Evolutionary conservation across 2,888 invertebrate genomes (phyloP).

Genomic region (Loripinus fragilis): DNA sequence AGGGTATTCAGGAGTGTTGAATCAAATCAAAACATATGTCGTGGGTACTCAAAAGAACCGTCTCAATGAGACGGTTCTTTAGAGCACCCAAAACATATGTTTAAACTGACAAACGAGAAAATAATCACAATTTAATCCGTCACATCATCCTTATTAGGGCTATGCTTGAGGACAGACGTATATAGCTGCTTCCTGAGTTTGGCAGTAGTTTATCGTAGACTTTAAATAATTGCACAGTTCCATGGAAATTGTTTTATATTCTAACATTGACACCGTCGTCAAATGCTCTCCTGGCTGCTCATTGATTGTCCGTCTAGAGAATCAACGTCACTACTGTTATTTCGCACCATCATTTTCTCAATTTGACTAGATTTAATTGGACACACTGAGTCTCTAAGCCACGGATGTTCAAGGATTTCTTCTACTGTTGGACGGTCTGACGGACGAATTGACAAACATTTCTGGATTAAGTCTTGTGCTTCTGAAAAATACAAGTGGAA

Average conservation of each 20-base stretch:
- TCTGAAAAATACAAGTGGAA: constrained; percentile 79
- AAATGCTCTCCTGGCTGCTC: constrained; percentile 76
- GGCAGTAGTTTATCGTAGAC: constrained; percentile 53
- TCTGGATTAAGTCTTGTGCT: constrained; percentile 85
- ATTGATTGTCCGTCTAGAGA: constrained; percentile 71
- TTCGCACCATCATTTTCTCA: constrained; percentile 60
- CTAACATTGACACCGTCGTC: constrained; percentile 44
- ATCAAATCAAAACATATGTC: too few species aligned
- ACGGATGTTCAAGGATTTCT: constrained; percentile 85
- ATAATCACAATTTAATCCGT: too few species aligned
- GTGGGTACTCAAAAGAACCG: too few species aligned
- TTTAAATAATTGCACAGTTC: constrained; percentile 58
- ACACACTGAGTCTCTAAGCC: constrained; percentile 82
- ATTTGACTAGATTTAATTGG: constrained; percentile 61
- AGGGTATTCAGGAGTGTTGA: too few species aligned
- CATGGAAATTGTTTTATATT: constrained; percentile 28
- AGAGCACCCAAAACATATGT: too few species aligned
- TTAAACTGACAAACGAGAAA: too few species aligned
- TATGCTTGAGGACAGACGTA: constrained; percentile 24
- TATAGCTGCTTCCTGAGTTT: constrained; percentile 63
- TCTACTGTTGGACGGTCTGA: constrained; percentile 84
- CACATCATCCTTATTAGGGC: too few species aligned
- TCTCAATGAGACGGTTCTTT: too few species aligned
- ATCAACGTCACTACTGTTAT: constrained; percentile 57
- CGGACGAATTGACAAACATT: constrained; percentile 85